A percentile compares a stretch with the other conserved stretches of the same genome.
Conservation (phyloP, 2,113 vertebrate genomes). For the Aepyceros melampus region DNA sequence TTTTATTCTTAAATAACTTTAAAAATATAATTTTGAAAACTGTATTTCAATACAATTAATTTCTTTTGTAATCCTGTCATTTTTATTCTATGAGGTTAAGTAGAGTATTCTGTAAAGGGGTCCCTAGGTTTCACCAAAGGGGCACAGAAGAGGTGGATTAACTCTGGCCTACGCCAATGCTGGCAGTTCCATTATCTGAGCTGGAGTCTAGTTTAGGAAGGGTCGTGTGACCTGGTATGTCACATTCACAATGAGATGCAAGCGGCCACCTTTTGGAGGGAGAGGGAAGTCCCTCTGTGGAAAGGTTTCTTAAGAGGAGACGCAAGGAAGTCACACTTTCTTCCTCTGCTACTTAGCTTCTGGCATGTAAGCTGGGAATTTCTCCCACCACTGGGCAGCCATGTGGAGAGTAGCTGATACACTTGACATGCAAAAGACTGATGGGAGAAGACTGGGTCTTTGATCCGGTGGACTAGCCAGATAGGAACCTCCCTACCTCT, state of each 20-base stretch:
- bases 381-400: not conserved
- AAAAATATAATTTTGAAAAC: constrained; percentile 10
- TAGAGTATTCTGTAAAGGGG: not conserved
- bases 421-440: not conserved
- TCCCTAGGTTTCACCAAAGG: not conserved
- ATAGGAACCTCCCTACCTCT: not conserved
- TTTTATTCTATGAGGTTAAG: constrained; percentile 3
- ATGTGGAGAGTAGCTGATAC: not conserved
- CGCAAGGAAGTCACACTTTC: not conserved
- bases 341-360: not conserved
- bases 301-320: not conserved
- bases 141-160: not conserved
- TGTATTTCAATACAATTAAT: not conserved
- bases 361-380: not conserved
- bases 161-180: not conserved
- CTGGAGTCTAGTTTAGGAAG: not conserved
- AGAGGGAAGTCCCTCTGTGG: not conserved
- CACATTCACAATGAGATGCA: not conserved
- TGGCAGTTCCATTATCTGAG: not conserved
- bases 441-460: not conserved
- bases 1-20: not conserved
- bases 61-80: not conserved
- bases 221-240: not conserved
- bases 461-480: not conserved
- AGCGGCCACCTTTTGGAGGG: not conserved